Percentiles rank a stretch among this genome's conserved stretches.
These are phyloP conservation scores for Linepithema humile DNA, from an alignment of 1,140 invertebrate species.

Conservation along the genomic window DNA sequence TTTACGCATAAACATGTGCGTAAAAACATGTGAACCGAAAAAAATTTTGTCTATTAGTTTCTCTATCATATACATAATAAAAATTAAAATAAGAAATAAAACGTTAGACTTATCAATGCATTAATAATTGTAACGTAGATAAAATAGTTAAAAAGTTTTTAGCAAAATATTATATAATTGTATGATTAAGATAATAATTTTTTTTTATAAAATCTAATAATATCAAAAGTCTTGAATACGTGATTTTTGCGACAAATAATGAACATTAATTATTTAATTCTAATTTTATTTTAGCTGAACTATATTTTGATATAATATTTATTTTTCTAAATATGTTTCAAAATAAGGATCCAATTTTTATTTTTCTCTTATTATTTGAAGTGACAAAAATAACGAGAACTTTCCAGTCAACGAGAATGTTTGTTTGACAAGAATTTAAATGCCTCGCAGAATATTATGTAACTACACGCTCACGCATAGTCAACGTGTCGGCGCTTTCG, in stretches of 20 bases:
- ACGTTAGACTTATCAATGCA: neutral
- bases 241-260: neutral
- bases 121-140: neutral
- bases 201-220: neutral
- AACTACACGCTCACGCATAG: constrained; percentile 29
- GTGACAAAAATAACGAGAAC: neutral
- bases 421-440: constrained; percentile 62
- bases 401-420: neutral
- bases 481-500: constrained; percentile 46
- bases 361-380: neutral
- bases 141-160: neutral
- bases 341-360: too few relatives aligned
- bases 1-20: neutral
- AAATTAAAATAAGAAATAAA: neutral
- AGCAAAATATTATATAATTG: neutral
- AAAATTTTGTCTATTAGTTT: neutral
- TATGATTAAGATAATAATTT: neutral
- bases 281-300: neutral
- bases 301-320: neutral
- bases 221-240: neutral
- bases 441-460: constrained; percentile 62
- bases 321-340: too few relatives aligned
- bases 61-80: neutral
- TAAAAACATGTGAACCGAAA: neutral
- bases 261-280: neutral